Percentiles rank a stretch among this genome's conserved stretches.
phyloP scores from a whole-genome alignment of 2,113 vertebrate species.

The Pseudorhombus dupliciocellatus region DNA sequence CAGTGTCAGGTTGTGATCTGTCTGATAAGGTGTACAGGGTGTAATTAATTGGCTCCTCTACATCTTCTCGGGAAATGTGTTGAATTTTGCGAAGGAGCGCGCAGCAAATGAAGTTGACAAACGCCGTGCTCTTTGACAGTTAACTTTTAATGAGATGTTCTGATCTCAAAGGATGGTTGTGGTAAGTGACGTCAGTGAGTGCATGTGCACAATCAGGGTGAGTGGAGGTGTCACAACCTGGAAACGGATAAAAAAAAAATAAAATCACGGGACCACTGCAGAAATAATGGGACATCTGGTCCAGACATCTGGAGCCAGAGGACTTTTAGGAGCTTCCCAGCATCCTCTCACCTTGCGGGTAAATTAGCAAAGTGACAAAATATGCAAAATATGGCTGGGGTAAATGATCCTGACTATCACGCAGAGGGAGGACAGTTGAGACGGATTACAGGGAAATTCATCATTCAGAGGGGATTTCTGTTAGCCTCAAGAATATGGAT shows the following conservation, averaged over 20 bases:
- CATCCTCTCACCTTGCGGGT: conserved; percentile 81
- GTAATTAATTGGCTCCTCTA: conserved; percentile 26
- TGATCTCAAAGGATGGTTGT: conserved; percentile 36
- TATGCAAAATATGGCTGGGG: conserved; percentile 81
- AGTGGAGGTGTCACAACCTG: conserved; percentile 64
- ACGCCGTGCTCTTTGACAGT: conserved; percentile 27
- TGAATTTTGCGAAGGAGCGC: conserved; percentile 17
- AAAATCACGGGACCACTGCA: conserved; percentile 74
- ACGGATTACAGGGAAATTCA: conserved; percentile 60
- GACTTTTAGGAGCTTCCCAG: conserved; percentile 76
- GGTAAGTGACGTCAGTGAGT: conserved; percentile 2
- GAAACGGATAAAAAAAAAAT: conserved; percentile 68
- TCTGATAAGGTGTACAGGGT: conserved; percentile 18
- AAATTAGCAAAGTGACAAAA: conserved; percentile 84
- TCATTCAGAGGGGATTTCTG: conserved; percentile 49
- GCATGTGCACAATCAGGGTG: conserved; percentile 2
- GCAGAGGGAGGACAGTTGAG: conserved; percentile 68
- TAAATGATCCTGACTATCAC: conserved; percentile 82
- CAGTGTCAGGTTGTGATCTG: conserved; percentile 12
- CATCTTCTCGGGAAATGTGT: conserved; percentile 24
- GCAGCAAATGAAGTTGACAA: conserved; percentile 31
- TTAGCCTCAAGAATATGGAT: conserved; percentile 37
- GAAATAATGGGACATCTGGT: conserved; percentile 83
- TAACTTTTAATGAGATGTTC: conserved; percentile 58
- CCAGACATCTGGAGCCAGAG: conserved; percentile 81